Evolutionary conservation across 1,140 invertebrate species (phyloP), one percentile per base, ranked within the genome.

Genomic region (Magallana angulata): DNA sequence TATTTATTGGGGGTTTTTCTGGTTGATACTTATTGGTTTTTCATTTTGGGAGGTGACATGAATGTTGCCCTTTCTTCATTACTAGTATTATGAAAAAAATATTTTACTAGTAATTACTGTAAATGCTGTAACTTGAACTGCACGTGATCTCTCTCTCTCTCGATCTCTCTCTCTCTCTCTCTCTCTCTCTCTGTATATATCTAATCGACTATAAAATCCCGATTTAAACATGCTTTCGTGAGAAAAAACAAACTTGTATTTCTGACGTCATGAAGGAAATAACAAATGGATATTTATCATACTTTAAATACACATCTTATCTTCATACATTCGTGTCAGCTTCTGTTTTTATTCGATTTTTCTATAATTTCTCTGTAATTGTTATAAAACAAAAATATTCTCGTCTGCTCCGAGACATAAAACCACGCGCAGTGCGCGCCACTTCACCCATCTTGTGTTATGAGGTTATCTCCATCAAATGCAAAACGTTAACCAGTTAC

Each of bases 331-430:
- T 30, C 68, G 68, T 76, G 68, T 76, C 68, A 76, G 68, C 68
- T 76, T 76, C 68, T 76, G 68, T 76, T 76, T 76, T 76, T 76
- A 76, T 76, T 76, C 68, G 68, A 76, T 76, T 76, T 76, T 62
- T 62, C 60, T 76, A 30, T 76, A 76, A 76, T 76, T 76, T 76
- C 68, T 76, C 36, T 76, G 18, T 76, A 76, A 76, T 76, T 76
- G 68, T 30, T 76, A 24, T 76, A 30, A 76, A 76, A 30, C 68
- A 76, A 76, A 76, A 30, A 76, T 76, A 76, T 76, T 76, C 68
- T 30, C 68, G 68, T 76, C 68, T 76, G 24, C 68, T 76, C 18
- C 68, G 24, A 76, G 68, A 76, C 30, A 76, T 76, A 30, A 76
- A 76, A 76, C 36, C 68, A 76, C 68, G 68, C 68, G 24, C 68